A percentile compares a stretch with the other conserved stretches of the same genome.
Evolutionary conservation across 2,888 invertebrate genomes (phyloP).

Genomic region (Drosophila nigritarsus): DNA sequence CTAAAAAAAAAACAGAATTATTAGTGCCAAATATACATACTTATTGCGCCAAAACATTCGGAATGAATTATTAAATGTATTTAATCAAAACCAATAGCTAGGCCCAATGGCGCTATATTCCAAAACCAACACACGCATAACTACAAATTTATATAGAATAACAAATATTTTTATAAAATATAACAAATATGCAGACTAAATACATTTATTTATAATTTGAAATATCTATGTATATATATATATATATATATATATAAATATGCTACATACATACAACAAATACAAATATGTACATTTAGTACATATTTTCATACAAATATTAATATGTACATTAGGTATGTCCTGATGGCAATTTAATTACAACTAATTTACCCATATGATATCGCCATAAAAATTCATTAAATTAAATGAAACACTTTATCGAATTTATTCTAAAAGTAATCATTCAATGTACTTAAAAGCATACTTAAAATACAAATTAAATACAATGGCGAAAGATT

Average conservation of each 20-base stretch:
- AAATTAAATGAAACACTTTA: slow-evolving; percentile 50
- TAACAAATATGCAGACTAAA: slow-evolving; percentile 61
- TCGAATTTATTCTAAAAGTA: slow-evolving; percentile 66
- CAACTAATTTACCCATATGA: slow-evolving; percentile 33
- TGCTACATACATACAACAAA: slow-evolving; percentile 30
- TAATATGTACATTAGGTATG: slow-evolving; percentile 33
- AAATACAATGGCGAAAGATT: slow-evolving; percentile 5
- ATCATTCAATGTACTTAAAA: slow-evolving; percentile 40
- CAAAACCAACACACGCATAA: slow-evolving; percentile 35
- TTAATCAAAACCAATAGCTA: slow-evolving; percentile 42
- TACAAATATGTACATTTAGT: slow-evolving; percentile 29
- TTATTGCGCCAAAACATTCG: slow-evolving; percentile 67
- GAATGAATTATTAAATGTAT: slow-evolving; percentile 49
- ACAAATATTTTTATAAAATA: slow-evolving; percentile 71
- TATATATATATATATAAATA: slow-evolving; percentile 1
- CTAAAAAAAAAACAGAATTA: slow-evolving; percentile 44
- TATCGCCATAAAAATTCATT: slow-evolving; percentile 35
- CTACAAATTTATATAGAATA: slow-evolving; percentile 43
- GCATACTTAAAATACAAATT: slow-evolving; percentile 12
- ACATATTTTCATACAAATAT: slow-evolving; percentile 33
- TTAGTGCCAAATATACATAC: slow-evolving; percentile 77
- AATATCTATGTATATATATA: slow-evolving; percentile 45
- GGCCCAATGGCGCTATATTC: slow-evolving; percentile 46
- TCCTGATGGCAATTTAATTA: slow-evolving; percentile 44
- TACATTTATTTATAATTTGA: slow-evolving; percentile 48